phyloP scores from a whole-genome alignment of 1,140 invertebrate species.

The Aethina tumida region DNA sequence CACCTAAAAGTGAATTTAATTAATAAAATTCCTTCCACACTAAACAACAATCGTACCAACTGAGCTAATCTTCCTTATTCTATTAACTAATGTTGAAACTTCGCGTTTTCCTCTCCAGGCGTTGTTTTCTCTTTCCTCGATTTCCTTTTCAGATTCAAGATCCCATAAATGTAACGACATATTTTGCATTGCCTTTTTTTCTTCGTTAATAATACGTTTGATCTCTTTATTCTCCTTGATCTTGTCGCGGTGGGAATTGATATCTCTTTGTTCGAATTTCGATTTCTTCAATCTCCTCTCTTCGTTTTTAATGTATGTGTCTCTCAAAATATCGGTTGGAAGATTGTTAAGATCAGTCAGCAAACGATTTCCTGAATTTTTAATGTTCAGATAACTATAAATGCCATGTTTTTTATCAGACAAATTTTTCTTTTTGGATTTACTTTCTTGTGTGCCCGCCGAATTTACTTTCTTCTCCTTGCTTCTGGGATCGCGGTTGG shows the following conservation, averaged over 20 bases:
- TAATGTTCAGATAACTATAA: slow-evolving; percentile 30
- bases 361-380: slow-evolving; percentile 26
- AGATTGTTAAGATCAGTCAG: slow-evolving; percentile 28
- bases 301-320: slow-evolving; percentile 33
- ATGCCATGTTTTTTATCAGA: slow-evolving; percentile 21
- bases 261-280: slow-evolving; percentile 32
- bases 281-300: slow-evolving; percentile 30
- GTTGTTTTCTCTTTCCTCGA: slow-evolving; percentile 28
- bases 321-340: slow-evolving; percentile 32
- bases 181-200: slow-evolving; percentile 23
- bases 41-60: slow-evolving; percentile 31
- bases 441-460: not conserved
- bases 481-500: slow-evolving; percentile 29
- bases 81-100: slow-evolving; percentile 14
- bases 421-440: slow-evolving; percentile 19
- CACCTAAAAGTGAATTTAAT: slow-evolving; percentile 22
- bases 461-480: slow-evolving; percentile 19
- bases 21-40: slow-evolving; percentile 1
- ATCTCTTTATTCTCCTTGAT: slow-evolving; percentile 28
- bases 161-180: slow-evolving; percentile 33
- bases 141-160: slow-evolving; percentile 34
- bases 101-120: slow-evolving; percentile 29
- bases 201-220: slow-evolving; percentile 25
- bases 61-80: slow-evolving; percentile 26
- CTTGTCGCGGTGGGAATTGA: slow-evolving; percentile 28